Evolutionary conservation across 2,888 invertebrate genomes (phyloP), one percentile per base, ranked within the genome.

Genomic region (Leptogaster cylindrica): DNA sequence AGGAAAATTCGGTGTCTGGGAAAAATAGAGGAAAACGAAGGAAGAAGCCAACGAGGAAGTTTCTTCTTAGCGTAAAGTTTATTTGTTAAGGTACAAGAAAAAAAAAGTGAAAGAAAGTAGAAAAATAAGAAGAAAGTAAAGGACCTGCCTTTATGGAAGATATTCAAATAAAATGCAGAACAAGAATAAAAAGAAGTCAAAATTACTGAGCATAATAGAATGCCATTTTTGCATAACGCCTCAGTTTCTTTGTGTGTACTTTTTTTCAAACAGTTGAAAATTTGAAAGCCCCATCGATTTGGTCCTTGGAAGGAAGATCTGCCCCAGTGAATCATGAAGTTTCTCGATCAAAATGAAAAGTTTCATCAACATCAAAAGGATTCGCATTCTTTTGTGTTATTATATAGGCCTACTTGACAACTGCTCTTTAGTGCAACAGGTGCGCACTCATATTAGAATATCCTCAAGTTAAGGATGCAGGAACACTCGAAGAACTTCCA

Each of bases 191-290:
- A 51, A 20, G 20, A 33, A 55, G 36, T 55, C 36, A 36, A 55
- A 55, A 55, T 55, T 55, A 55, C 55, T 55, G 55, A 55, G 18
- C 33, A 55, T 55, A 55, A 55, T 55, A 55, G 55, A 55, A 55
- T 55, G 33, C 31, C 31, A 55, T 55, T 55, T 55, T 55, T 36
- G 55, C 36, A 36, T 55, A 55, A 55, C 55, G 55, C 55, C 55
- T 36, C 20, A 55, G 36, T 55, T 55, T 20, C 55, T 55, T 55
- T 55, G 33, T 33, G 55, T 55, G 10, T 5, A 31, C 10, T 23
- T 10, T 51, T 7, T 5, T 8, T 12, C 23, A 51, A 51, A 10
- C 7, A 27, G 51, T 18, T 18, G 23, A 18, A n/a, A 20, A 18
- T 36, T 36, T 36, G 36, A 14, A 7, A 14, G 36, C 10, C 10